Evolutionary conservation across 2,888 invertebrate species (phyloP), one percentile per base, ranked within the genome.

Genomic region (Epistrophe grossulariae): DNA sequence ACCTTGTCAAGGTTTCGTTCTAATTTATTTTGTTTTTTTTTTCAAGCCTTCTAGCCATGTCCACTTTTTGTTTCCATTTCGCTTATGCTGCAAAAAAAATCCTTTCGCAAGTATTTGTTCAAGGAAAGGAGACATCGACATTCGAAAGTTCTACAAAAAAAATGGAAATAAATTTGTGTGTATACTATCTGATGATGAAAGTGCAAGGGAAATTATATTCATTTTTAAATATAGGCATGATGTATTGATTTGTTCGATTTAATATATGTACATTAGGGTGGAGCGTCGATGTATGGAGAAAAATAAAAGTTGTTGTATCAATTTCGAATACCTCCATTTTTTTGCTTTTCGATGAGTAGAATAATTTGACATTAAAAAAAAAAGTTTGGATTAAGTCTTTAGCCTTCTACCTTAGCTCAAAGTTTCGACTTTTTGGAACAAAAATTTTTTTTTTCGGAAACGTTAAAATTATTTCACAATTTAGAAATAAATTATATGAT

Each of bases 1-100:
- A 38, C 48, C 62, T 84, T 77, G 80, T 80, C 84, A 80, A 80
- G 80, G 84, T 52, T 80, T 85, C 62, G 73, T 71, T 84, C 84
- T 72, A 85, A 55, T 66, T 74, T 71, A 50, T 50, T 38, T 60
- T 15, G 48, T 35, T 64, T 24, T 2, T 1, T 24, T 40, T 40
- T 40, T 40, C 9, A 19, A 35, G 11, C 11, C 6, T 35, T 38
- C 19, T 50, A n/a, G 43, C n/a, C 24, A 24, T 74, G 28, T 74
- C 59, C 48, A 52, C 35, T 57, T 57, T 55, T 76, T 50, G 24
- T 10, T 31, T 72, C 5, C 45, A 13, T 60, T 60, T 77, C 15
- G 68, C 52, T 52, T 55, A 66, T 60, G 31, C 50, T 59, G 79
- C 74, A 76, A 50, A 57, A 76, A 48, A 57, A 50, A 79, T 79